Evolutionary conservation across 2,888 invertebrate genomes (phyloP), one percentile per base, ranked within the genome.

Genomic region (Paralinhomoeus sp.): DNA sequence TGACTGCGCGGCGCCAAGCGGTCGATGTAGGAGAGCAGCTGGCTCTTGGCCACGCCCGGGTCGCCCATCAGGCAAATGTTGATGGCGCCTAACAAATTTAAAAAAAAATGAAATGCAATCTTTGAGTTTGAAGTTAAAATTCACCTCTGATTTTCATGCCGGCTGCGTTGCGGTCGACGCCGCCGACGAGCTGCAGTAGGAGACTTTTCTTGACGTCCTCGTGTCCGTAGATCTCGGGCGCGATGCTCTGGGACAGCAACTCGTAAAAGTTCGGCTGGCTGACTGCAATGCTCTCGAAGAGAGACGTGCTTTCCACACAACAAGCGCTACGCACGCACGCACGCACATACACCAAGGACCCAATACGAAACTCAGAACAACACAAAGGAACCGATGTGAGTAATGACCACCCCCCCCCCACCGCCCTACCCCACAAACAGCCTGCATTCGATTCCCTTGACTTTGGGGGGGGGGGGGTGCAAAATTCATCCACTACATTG

Each of bases 31-130:
- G 78, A 76, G 41, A 99, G 71, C 46, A 99, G 69, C 67, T 99
- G 97, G 0, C 89, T 89, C 69, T 99, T 99, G 44, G 97, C 97
- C 45, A 99, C 97, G 57, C 97, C 97, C 23, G 97, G 97, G 71
- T 99, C 97, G 37, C 97, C 97, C 93, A 99, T 97, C 56, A 99
- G 68, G 58, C 93, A 89, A 51, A 99, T 82, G 66, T 99, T 97
- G 52, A 99, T 87, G 50, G 65, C 67, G 33, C 70, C 20, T 21
- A 37, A 5, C 5, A 18, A n/a, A n/a, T n/a, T n/a, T n/a, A n/a
- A n/a, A n/a, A n/a, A n/a, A n/a, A n/a, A n/a, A n/a, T n/a, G n/a
- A n/a, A n/a, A n/a, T n/a, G n/a, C n/a, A n/a, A n/a, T n/a, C n/a
- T n/a, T n/a, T n/a, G n/a, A n/a, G n/a, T n/a, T n/a, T n/a, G n/a